A percentile compares a stretch with the other conserved stretches of the same genome.
Evolutionary conservation across 37 sponge, comb jelly and placozoan genomes (phyloP).

Genomic region (Eunapius fragilis): DNA sequence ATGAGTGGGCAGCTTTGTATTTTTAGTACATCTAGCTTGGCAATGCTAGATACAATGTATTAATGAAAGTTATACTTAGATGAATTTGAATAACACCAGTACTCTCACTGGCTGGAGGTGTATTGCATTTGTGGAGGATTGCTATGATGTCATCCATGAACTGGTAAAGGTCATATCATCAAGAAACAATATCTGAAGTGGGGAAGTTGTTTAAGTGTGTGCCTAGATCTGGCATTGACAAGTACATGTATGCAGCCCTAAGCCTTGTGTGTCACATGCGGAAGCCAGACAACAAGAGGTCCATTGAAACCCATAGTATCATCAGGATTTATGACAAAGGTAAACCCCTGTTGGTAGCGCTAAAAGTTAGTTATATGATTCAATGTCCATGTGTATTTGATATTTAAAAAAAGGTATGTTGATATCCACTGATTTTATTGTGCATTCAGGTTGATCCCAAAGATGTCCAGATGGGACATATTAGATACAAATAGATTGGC

Average conservation of each 20-base stretch:
- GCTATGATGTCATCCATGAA: slow-evolving; percentile 5
- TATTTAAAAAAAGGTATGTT: too few species aligned
- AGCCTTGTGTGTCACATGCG: slow-evolving; percentile 18
- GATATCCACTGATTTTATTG: too few species aligned
- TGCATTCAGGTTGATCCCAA: slow-evolving; percentile 49
- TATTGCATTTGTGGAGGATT: too few species aligned
- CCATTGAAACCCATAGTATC: slow-evolving; percentile 40
- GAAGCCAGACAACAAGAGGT: slow-evolving; percentile 31
- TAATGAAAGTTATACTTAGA: too few species aligned
- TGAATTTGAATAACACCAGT: too few species aligned
- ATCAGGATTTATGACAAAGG: too few species aligned
- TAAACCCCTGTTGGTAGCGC: background rate
- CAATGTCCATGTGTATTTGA: too few species aligned
- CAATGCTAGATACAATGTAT: background rate
- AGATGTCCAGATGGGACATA: slow-evolving; percentile 55
- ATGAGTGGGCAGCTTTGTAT: slow-evolving; percentile 4
- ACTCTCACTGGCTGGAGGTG: too few species aligned
- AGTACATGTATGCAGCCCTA: slow-evolving; percentile 17
- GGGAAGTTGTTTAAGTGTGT: slow-evolving; percentile 9
- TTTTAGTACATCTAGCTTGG: background rate
- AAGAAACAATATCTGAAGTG: slow-evolving; percentile 19
- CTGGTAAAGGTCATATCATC: slow-evolving; percentile 9
- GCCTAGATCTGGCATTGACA: slow-evolving; percentile 29
- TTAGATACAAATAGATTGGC: slow-evolving; percentile 58
- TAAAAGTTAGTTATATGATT: too few species aligned